Evolutionary conservation across 2,797 vertebrate species (phyloP), one percentile per base, ranked within the genome.

Genomic region (Huso huso): DNA sequence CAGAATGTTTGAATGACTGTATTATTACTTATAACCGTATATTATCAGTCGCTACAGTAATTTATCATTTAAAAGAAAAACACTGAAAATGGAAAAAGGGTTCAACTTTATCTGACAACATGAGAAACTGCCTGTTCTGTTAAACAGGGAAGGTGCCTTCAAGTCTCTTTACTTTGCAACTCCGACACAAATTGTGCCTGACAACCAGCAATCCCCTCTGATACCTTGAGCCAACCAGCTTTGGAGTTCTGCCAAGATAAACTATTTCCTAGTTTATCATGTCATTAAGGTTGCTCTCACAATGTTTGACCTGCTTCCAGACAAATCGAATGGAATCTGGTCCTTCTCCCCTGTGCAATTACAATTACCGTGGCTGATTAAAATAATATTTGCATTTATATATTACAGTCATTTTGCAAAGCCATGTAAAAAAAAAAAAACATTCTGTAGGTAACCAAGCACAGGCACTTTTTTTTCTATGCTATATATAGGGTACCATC

Each of bases 111-210:
- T 51, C 23, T 8, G 51, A 8, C 49, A 60, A 48, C 48, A 37
- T 49, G 49, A 66, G 61, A 57, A 64, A 63, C 23, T 50, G 48
- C 49, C 48, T 8, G n/a, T 10, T 61, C 50, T 8, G n/a, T 10
- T 51, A 66, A 67, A 69, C 59, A 11, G 62, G 57, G 64, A 62
- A 11, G 18, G 64, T 11, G 57, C 64, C 64, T 66, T 55, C 0
- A 37, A 61, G 66, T 53, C 61, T 69, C 69, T 57, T 63, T 62
- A 64, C 63, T 48, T 64, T 64, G 58, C 62, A 48, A 12, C 64
- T 64, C 10, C 10, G 51, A 64, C 64, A 69, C 49, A 63, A 66
- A 69, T 62, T 15, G 11, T 11, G 59, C 55, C 53, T 55, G 70
- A 59, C 68, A 70, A 61, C 50, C 57, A 59, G 67, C 63, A 67